Evolutionary conservation across 2,797 vertebrate genomes (phyloP).

Genomic region (Naso thynnoides): DNA sequence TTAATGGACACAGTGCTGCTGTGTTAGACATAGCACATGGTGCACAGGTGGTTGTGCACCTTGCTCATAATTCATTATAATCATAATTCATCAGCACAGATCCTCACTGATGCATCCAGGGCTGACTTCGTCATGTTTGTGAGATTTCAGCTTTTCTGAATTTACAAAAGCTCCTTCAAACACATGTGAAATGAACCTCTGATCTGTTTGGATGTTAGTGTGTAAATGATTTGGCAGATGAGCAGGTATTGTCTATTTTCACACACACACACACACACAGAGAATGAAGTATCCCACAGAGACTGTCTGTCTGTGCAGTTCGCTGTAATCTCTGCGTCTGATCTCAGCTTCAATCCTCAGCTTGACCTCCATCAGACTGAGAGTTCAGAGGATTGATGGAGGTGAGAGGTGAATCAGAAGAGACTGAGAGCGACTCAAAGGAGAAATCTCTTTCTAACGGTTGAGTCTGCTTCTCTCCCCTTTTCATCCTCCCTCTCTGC

Average conservation of each 20-base stretch:
- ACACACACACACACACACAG: neutral
- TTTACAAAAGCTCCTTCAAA: too few species aligned
- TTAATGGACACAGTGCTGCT: too few species aligned
- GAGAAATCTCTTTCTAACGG: constrained; percentile 25
- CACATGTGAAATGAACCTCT: too few species aligned
- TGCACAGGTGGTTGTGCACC: too few species aligned
- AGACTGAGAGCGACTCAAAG: neutral
- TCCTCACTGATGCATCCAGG: too few species aligned
- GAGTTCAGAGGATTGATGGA: constrained; percentile 29
- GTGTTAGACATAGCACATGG: too few species aligned
- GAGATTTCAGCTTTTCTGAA: too few species aligned
- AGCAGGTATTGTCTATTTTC: neutral
- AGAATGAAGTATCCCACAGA: neutral
- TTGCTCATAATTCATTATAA: too few species aligned
- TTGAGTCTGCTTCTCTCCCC: neutral
- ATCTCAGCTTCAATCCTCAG: constrained; percentile 20
- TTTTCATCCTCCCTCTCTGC: neutral
- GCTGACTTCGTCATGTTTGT: too few species aligned
- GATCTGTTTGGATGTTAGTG: too few species aligned
- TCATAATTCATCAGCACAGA: too few species aligned
- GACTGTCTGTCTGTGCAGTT: neutral
- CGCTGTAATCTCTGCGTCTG: neutral
- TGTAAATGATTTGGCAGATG: neutral
- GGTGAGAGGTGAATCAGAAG: constrained; percentile 14
- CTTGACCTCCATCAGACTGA: constrained; percentile 37